phyloP scores from a whole-genome alignment of 2,797 vertebrate species.

The Luscinia megarhynchos region DNA sequence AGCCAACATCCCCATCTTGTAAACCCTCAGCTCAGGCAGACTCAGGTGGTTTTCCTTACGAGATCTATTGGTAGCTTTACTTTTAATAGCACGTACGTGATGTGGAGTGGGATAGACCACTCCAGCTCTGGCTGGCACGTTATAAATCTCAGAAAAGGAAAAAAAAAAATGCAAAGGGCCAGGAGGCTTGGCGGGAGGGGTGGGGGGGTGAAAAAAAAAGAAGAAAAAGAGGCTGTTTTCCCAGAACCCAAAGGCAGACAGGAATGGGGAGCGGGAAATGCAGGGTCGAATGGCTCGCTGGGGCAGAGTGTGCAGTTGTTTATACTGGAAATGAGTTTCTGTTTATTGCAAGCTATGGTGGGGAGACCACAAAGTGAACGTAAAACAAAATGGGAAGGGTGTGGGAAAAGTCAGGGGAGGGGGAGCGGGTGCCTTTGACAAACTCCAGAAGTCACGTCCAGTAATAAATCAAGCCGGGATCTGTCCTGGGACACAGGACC shows the following conservation, averaged over 20 bases:
- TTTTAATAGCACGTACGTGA: constrained; percentile 10
- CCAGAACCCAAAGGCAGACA: constrained; percentile 8
- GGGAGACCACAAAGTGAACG: constrained; percentile 50
- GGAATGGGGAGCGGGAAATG: not conserved
- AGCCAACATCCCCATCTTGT: not conserved
- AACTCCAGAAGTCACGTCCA: constrained; percentile 69
- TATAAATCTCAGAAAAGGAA: constrained; percentile 35
- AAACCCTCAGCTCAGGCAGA: not conserved
- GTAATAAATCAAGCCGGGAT: constrained; percentile 58
- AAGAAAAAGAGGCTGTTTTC: constrained; percentile 25
- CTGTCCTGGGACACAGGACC: constrained; percentile 21
- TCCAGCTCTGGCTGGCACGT: not conserved
- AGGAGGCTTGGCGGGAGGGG: not conserved
- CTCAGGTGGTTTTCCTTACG: not conserved
- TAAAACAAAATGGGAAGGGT: constrained; percentile 63
- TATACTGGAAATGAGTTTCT: constrained; percentile 59
- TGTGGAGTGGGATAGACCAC: not conserved
- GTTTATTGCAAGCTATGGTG: constrained; percentile 52
- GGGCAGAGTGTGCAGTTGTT: constrained; percentile 48
- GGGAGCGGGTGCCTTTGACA: constrained; percentile 54
- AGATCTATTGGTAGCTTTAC: not conserved
- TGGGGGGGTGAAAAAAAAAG: not conserved
- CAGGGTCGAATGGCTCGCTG: not conserved
- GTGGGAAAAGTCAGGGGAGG: constrained; percentile 47
- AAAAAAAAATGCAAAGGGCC: not conserved